These are phyloP conservation scores for Euplexia lucipara DNA, from an alignment of 2,888 invertebrate genomes.

Conservation along the genomic window DNA sequence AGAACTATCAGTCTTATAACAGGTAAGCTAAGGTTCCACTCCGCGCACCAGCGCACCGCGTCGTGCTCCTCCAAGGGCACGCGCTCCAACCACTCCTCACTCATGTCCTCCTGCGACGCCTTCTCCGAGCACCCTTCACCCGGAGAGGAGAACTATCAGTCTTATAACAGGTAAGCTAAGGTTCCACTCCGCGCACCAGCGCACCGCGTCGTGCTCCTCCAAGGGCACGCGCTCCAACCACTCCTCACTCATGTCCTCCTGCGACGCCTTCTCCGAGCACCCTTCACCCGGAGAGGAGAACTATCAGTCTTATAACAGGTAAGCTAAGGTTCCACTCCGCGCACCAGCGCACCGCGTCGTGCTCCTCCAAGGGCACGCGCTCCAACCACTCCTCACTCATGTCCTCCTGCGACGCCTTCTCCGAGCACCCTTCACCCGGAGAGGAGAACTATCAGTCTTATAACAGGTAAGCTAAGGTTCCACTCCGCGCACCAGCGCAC, in stretches of 20 bases:
- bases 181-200: constrained; percentile 82
- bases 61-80: constrained; percentile 89
- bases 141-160: constrained; percentile 88
- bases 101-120: constrained; percentile 88
- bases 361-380: constrained; percentile 89
- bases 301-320: constrained; percentile 89
- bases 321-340: constrained; percentile 73
- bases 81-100: constrained; percentile 88
- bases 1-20: constrained; percentile 88
- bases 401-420: constrained; percentile 89
- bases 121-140: constrained; percentile 89
- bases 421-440: constrained; percentile 87
- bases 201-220: constrained; percentile 88
- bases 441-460: constrained; percentile 89
- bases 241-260: constrained; percentile 87
- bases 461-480: constrained; percentile 85
- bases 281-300: constrained; percentile 89
- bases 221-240: constrained; percentile 89
- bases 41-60: constrained; percentile 86
- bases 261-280: constrained; percentile 88
- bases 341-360: constrained; percentile 87
- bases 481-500: constrained; percentile 87
- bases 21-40: constrained; percentile 78
- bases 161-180: constrained; percentile 83
- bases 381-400: constrained; percentile 88